These are phyloP conservation scores for Acrobasis suavella DNA, from an alignment of 2,888 invertebrate species.

Conservation along the genomic window DNA sequence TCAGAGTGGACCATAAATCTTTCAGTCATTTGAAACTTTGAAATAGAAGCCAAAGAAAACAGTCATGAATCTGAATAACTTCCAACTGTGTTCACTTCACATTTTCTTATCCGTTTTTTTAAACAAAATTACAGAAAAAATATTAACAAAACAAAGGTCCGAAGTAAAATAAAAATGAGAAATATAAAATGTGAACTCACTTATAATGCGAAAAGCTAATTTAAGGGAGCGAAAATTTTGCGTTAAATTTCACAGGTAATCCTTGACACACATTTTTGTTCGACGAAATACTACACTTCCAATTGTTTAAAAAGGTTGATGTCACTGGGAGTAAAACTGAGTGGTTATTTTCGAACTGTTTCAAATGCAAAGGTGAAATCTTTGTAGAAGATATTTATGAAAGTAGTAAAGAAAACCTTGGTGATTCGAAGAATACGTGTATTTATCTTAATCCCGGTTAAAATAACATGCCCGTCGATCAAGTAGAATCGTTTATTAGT, in stretches of 20 bases:
- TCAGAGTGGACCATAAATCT: conserved; percentile 8
- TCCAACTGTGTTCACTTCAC: background rate
- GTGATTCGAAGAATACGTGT: conserved; percentile 6
- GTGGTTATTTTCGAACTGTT: conserved; percentile 50
- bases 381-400: conserved; percentile 8
- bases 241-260: conserved; percentile 25
- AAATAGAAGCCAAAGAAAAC: conserved; percentile 15
- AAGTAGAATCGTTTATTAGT: background rate
- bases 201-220: background rate
- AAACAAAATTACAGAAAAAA: background rate
- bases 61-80: background rate
- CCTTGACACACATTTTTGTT: conserved; percentile 62
- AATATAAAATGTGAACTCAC: background rate
- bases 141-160: background rate
- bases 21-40: conserved; percentile 9
- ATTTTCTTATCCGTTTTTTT: too few species aligned
- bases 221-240: conserved; percentile 18
- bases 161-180: background rate
- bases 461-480: conserved; percentile 2
- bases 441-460: conserved; percentile 1
- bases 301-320: conserved; percentile 60
- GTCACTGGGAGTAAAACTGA: conserved; percentile 56
- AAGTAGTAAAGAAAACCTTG: conserved; percentile 10
- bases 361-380: conserved; percentile 19
- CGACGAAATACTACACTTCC: conserved; percentile 47